Evolutionary conservation across 1,140 invertebrate genomes (phyloP).

Genomic region (Idris sp.): DNA sequence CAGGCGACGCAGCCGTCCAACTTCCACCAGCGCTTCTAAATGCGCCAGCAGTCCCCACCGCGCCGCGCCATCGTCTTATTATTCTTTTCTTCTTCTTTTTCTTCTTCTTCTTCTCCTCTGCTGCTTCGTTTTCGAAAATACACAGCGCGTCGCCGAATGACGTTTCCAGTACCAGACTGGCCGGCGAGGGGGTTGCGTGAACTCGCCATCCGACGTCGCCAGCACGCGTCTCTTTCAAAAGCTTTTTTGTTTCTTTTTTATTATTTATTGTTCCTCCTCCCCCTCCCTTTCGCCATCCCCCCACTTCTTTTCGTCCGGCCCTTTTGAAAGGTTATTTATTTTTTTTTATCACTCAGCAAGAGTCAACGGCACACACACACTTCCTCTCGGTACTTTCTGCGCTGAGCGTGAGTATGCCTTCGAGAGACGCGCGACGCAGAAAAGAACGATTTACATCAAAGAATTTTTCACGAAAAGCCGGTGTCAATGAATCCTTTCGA

Average conservation of each 20-base stretch:
- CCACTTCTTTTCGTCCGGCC: constrained; percentile 10
- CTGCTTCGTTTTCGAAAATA: constrained; percentile 49
- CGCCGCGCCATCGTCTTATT: constrained; percentile 19
- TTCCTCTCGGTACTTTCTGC: constrained; percentile 39
- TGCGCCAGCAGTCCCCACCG: constrained; percentile 11
- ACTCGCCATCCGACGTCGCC: constrained; percentile 40
- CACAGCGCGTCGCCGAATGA: constrained; percentile 53
- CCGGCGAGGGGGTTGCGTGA: constrained; percentile 54
- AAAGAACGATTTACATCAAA: too few relatives aligned
- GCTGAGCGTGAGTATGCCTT: constrained; percentile 25
- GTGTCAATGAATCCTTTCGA: too few relatives aligned
- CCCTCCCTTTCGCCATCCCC: background rate
- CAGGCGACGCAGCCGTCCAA: constrained; percentile 75
- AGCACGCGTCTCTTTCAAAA: constrained; percentile 35
- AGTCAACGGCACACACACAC: constrained; percentile 38
- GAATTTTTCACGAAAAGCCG: too few relatives aligned
- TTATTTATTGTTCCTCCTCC: too few relatives aligned
- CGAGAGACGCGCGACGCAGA: too few relatives aligned
- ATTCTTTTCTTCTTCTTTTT: background rate
- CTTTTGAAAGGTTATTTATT: too few relatives aligned
- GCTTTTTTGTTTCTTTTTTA: too few relatives aligned
- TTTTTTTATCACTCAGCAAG: too few relatives aligned
- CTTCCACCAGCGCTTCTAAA: constrained; percentile 76
- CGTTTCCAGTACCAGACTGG: constrained; percentile 55
- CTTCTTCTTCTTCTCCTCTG: constrained; percentile 5